Base-by-base conservation (phyloP, 2,113 vertebrate genomes). In the Nipponia nippon region DNA sequence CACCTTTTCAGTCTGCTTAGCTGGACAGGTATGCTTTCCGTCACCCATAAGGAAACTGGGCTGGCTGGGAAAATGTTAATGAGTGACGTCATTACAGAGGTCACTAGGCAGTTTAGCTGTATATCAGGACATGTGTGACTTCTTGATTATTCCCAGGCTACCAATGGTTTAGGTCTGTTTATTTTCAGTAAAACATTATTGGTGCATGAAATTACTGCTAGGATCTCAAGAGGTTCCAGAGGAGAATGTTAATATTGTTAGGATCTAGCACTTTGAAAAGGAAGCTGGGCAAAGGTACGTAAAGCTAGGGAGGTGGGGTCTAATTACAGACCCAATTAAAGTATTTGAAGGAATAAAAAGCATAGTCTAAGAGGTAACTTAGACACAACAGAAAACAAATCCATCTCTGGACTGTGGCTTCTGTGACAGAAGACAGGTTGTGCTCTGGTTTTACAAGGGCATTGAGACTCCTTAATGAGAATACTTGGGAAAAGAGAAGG, bases 201-300 rank as follows among this genome's bases (percentile, higher is more conserved):
- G 79, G 87, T 66, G 58, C 75, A 76, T 79, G 90, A 95, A 97
- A 96, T 86, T 95, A 55, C 80, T 91, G 75, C 50, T 81, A 84
- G 79, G 76, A 80, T 91, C 90, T 95, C 73, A 49, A 77, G 95
- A 96, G 81, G 72, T 94, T 88, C 73, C 50, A 38, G 19, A 81
- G 62, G 59, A 97, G 53, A 96, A 95, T 70, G 93, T 63, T 90
- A 79, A 73, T 93, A 96, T 96, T 97, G 78, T 97, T 95, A 83
- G 79, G 71, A 82, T 87, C 71, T 87, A 4, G 2, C 67, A 69
- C 34, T 71, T 69, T n/a, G 79, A 42, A 94, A 90, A 94, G 49
- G 71, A 90, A 94, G 47, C 70, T 87, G 78, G 40, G 46, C 56
- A 94, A 93, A 93, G 13, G 59, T 38, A n/a, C 30, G 34, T 52